Percentiles rank a stretch among this genome's conserved stretches.
Conservation (phyloP, 92 coral and sea anemone species). For the Epizoanthus scotinus region DNA sequence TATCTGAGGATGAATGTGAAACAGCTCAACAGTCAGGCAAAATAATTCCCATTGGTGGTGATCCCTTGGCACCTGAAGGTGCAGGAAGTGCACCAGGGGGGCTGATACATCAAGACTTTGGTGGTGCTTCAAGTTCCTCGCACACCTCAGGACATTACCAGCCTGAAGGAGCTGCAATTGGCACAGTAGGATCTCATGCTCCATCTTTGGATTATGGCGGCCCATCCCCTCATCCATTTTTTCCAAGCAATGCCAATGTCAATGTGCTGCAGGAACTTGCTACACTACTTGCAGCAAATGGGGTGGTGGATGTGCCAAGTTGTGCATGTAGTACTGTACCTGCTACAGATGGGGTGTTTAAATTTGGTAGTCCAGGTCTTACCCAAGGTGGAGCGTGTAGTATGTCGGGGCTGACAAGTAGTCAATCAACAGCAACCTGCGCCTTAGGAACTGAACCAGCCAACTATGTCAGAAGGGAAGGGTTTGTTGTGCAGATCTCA, state of each 20-base stretch:
- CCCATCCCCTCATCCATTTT: not conserved
- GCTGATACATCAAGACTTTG: slow-evolving; percentile 14
- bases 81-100: slow-evolving; percentile 30
- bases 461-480: not conserved
- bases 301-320: not conserved
- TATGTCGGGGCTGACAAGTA: not conserved
- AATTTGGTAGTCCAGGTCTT: not conserved
- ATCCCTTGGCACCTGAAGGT: not conserved
- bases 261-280: not conserved
- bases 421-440: not conserved
- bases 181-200: not conserved
- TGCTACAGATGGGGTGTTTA: not conserved
- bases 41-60: slow-evolving; percentile 4
- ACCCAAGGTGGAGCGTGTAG: not conserved
- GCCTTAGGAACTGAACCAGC: not conserved
- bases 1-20: slow-evolving; percentile 11
- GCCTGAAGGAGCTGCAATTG: not conserved
- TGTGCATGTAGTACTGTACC: not conserved
- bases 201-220: not conserved
- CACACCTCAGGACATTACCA: not conserved
- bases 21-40: slow-evolving; percentile 8
- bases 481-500: slow-evolving; percentile 11
- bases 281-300: not conserved
- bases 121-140: not conserved
- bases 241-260: not conserved